phyloP scores from a whole-genome alignment of 2,888 invertebrate genomes.

The Thymelicus lineola region DNA sequence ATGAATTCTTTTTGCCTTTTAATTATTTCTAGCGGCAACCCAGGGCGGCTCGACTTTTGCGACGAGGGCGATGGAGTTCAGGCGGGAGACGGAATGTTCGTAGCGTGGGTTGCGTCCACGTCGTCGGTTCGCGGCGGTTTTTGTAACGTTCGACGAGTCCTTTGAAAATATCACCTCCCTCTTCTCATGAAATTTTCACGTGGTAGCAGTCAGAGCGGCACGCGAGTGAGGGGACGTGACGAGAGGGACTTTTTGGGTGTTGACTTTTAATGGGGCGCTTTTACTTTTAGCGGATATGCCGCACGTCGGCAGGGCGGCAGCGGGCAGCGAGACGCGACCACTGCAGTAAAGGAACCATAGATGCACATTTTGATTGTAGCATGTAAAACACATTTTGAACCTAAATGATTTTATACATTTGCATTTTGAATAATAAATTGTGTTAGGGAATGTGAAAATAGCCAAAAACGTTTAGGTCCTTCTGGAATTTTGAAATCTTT shows the following conservation, averaged over 20 bases:
- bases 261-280: conserved; percentile 27
- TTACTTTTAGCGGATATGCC: conserved; percentile 1
- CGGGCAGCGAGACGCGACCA: neutral
- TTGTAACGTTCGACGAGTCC: conserved; percentile 14
- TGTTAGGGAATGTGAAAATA: too few species aligned
- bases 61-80: neutral
- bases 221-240: conserved; percentile 16
- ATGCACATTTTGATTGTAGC: too few species aligned
- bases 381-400: too few species aligned
- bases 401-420: too few species aligned
- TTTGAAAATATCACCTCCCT: conserved; percentile 20
- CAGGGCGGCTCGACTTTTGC: conserved; percentile 6
- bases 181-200: conserved; percentile 29
- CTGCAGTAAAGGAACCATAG: too few species aligned
- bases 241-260: conserved; percentile 29
- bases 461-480: too few species aligned
- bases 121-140: conserved; percentile 11
- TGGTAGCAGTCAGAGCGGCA: conserved; percentile 10
- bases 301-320: neutral
- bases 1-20: conserved; percentile 24
- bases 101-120: conserved; percentile 7
- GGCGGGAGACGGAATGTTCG: neutral
- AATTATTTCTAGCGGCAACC: conserved; percentile 36
- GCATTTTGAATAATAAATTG: too few species aligned
- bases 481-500: too few species aligned